A percentile compares a stretch with the other conserved stretches of the same genome.
Conservation (phyloP, 2,888 invertebrate species). For the Cremastobaeus sp. region DNA sequence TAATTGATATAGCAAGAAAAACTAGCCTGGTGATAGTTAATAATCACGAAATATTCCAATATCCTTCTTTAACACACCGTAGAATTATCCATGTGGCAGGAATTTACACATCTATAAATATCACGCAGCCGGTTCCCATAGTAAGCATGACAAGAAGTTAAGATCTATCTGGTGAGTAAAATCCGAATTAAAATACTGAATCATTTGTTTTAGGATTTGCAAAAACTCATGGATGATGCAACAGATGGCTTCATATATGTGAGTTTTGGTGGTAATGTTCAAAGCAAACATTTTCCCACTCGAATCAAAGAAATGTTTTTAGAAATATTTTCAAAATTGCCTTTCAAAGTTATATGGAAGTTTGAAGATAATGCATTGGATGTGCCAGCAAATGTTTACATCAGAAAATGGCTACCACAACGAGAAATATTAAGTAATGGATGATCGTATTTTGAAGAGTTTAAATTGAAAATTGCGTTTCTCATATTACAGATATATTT, state of each 20-base stretch:
- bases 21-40: constrained; percentile 59
- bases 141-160: constrained; percentile 12
- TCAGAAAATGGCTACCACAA: constrained; percentile 65
- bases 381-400: constrained; percentile 59
- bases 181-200: not conserved
- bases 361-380: constrained; percentile 48
- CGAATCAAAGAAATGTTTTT: constrained; percentile 39
- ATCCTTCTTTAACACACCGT: constrained; percentile 43
- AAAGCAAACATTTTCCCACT: constrained; percentile 8
- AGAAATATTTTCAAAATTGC: constrained; percentile 61
- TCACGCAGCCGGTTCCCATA: constrained; percentile 26
- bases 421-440: constrained; percentile 61
- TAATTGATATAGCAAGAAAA: constrained; percentile 56
- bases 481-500: too few species aligned
- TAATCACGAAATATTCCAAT: constrained; percentile 35
- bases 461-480: too few species aligned
- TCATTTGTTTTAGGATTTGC: constrained; percentile 52
- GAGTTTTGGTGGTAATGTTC: constrained; percentile 62
- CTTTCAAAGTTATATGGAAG: constrained; percentile 65
- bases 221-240: constrained; percentile 59
- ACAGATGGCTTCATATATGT: constrained; percentile 65
- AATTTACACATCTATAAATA: constrained; percentile 39
- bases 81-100: constrained; percentile 60
- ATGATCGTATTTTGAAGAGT: not conserved
- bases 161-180: not conserved